These are phyloP conservation scores for Patella ulyssiponensis DNA, from an alignment of 2,888 invertebrate genomes.

Conservation along the genomic window DNA sequence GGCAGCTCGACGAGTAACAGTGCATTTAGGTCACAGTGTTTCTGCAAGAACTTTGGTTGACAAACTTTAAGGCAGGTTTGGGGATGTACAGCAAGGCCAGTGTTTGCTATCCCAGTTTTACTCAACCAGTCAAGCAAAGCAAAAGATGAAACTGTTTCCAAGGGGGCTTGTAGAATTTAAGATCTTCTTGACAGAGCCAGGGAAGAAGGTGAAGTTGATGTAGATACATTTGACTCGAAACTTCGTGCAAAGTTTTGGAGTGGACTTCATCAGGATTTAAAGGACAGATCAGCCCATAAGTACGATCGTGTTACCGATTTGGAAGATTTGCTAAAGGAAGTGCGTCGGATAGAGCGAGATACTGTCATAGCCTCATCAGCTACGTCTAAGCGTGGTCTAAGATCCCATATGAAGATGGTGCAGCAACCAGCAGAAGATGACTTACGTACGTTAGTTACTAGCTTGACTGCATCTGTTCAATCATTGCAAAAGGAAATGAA, in stretches of 20 bases:
- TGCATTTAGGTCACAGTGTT: not conserved
- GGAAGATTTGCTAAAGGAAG: not conserved
- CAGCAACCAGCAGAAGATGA: not conserved
- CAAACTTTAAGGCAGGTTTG: not conserved
- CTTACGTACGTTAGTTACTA: not conserved
- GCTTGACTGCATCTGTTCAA: not conserved
- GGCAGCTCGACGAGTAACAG: not conserved
- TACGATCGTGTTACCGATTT: not conserved
- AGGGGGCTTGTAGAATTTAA: not conserved
- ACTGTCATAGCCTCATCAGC: not conserved
- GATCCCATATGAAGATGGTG: not conserved
- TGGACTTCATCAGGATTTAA: not conserved
- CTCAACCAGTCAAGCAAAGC: not conserved
- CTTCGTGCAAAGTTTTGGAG: slow-evolving; percentile 1
- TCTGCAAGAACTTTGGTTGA: too few species aligned
- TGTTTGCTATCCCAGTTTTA: not conserved
- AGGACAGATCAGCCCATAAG: slow-evolving; percentile 1
- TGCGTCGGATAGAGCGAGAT: not conserved
- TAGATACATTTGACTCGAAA: not conserved
- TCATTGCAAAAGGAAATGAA: not conserved
- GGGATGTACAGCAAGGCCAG: not conserved
- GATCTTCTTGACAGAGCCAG: not conserved
- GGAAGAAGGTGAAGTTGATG: not conserved
- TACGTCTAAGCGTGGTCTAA: not conserved
- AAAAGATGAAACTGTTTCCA: not conserved